Evolutionary conservation across 1,140 invertebrate species (phyloP).

Genomic region (Musca domestica): DNA sequence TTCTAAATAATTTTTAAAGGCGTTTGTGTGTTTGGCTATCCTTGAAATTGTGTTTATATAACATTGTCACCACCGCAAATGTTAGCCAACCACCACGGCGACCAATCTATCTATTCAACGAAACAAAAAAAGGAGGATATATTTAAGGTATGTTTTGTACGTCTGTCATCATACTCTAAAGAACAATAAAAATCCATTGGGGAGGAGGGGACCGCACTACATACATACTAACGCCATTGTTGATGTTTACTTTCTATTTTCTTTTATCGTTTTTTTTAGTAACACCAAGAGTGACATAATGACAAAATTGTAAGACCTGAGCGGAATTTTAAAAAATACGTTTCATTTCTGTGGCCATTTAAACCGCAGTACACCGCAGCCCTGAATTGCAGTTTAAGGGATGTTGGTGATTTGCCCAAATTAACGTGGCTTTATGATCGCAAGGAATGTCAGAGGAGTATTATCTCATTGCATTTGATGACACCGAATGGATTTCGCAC

Average conservation of each 20-base stretch:
- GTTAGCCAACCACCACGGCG: not conserved
- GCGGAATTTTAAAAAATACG: slow-evolving; percentile 1
- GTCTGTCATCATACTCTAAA: not conserved
- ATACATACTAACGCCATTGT: not conserved
- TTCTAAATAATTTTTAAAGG: not conserved
- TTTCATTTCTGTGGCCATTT: not conserved
- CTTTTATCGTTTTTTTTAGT: slow-evolving; percentile 1
- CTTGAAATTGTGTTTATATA: slow-evolving; percentile 7
- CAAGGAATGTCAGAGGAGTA: no score
- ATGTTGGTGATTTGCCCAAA: no score
- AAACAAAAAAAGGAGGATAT: not conserved
- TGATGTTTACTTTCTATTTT: not conserved
- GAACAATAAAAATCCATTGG: not conserved
- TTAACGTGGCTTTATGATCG: no score
- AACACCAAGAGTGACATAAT: slow-evolving; percentile 7
- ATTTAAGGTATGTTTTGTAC: not conserved
- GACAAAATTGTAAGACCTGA: slow-evolving; percentile 15
- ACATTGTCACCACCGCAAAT: not conserved
- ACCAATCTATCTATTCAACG: not conserved
- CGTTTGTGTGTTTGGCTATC: slow-evolving; percentile 8
- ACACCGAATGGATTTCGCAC: no score
- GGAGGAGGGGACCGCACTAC: not conserved
- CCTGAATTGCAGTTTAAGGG: no score
- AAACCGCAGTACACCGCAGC: no score
- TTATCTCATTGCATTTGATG: no score